Conservation (phyloP, 2,113 vertebrate species). For the Pangasianodon hypophthalmus region DNA sequence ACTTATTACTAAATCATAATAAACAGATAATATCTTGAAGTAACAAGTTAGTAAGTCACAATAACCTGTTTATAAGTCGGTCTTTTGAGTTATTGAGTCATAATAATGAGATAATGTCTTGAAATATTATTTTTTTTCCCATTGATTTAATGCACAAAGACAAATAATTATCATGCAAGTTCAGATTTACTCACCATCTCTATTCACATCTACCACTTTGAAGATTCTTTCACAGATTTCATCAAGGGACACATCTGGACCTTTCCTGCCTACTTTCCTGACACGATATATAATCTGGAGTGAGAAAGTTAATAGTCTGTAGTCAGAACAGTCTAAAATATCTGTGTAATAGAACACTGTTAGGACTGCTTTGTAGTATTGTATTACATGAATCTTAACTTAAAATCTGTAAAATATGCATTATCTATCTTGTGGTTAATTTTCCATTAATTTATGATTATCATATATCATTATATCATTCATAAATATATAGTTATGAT, state of each 20-base stretch:
- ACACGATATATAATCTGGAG: slow-evolving; percentile 67
- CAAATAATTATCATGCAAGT: neutral
- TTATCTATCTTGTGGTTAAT: too few species aligned
- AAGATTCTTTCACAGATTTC: slow-evolving; percentile 72
- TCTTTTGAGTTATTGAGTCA: neutral
- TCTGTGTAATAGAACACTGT: neutral
- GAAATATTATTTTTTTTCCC: too few species aligned
- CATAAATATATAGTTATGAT: neutral
- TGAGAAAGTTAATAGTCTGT: neutral
- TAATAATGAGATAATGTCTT: neutral
- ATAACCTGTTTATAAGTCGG: neutral
- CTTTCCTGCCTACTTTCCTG: slow-evolving; percentile 62
- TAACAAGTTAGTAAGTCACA: neutral
- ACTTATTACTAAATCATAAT: neutral
- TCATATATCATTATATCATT: too few species aligned
- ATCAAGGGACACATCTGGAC: slow-evolving; percentile 56
- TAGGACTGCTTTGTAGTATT: neutral
- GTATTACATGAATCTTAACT: neutral
- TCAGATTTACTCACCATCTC: slow-evolving; percentile 66
- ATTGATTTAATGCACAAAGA: neutral
- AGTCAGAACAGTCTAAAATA: neutral
- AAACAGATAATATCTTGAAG: neutral
- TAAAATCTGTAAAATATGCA: neutral
- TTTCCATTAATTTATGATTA: neutral
- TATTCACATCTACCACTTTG: slow-evolving; percentile 66